These are phyloP conservation scores for Paramacrobiotus metropolitanus DNA, from an alignment of 1,140 invertebrate species.

Conservation along the genomic window DNA sequence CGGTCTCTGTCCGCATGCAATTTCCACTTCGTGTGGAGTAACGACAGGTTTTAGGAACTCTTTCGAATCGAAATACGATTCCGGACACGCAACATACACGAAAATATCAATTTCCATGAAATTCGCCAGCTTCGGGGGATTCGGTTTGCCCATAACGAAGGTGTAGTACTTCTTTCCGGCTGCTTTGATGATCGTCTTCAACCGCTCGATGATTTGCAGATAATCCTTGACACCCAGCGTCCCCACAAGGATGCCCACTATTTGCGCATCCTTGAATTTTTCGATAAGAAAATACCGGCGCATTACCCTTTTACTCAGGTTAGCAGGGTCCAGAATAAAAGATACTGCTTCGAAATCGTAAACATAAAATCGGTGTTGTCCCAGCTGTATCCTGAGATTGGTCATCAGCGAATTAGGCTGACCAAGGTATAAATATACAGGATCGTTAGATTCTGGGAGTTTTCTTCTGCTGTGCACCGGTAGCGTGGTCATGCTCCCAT, in stretches of 20 bases:
- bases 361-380: neutral
- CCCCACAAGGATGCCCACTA: conserved; percentile 62
- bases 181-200: conserved; percentile 43
- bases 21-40: conserved; percentile 72
- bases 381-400: neutral
- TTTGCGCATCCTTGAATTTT: conserved; percentile 60
- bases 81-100: conserved; percentile 65
- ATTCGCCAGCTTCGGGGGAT: conserved; percentile 73
- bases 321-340: neutral
- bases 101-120: conserved; percentile 72
- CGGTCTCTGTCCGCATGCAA: conserved; percentile 44
- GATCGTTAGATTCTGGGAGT: too few species aligned
- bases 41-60: conserved; percentile 71
- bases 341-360: neutral
- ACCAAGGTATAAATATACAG: neutral
- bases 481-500: too few species aligned
- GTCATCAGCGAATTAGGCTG: neutral
- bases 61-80: conserved; percentile 48
- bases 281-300: conserved; percentile 50
- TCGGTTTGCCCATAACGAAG: conserved; percentile 73
- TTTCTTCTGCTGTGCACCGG: too few species aligned
- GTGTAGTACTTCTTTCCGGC: conserved; percentile 63
- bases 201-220: conserved; percentile 41
- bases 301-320: neutral
- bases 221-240: conserved; percentile 61